These are phyloP conservation scores for Achlya flavicornis DNA, from an alignment of 2,888 invertebrate genomes.

Conservation along the genomic window DNA sequence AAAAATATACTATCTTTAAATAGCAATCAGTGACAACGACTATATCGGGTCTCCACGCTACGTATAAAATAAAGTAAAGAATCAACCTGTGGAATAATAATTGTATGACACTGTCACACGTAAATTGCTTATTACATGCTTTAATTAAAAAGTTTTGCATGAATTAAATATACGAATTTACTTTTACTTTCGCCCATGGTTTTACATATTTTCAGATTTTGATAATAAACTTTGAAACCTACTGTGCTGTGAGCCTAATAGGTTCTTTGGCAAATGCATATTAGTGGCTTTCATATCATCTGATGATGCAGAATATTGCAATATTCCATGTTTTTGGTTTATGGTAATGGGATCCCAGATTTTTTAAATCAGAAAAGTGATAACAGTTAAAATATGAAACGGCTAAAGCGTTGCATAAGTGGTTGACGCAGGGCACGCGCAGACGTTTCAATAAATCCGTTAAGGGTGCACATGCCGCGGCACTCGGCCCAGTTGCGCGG, in stretches of 20 bases:
- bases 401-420: conserved; percentile 34
- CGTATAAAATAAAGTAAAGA: not conserved
- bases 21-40: conserved; percentile 9
- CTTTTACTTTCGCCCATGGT: not conserved
- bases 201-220: not conserved
- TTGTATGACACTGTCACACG: not conserved
- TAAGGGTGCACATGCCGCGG: conserved; percentile 76
- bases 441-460: conserved; percentile 78
- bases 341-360: too few species aligned
- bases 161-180: not conserved
- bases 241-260: not conserved
- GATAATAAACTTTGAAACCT: too few species aligned
- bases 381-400: conserved; percentile 29
- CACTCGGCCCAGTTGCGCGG: conserved; percentile 56
- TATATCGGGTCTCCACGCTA: not conserved
- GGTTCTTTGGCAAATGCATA: not conserved
- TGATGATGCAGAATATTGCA: not conserved
- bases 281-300: not conserved
- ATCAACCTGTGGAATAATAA: not conserved
- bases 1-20: conserved; percentile 8
- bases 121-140: not conserved
- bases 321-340: not conserved
- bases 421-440: conserved; percentile 60
- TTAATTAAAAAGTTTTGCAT: too few species aligned
- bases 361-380: not conserved